Base-by-base conservation (phyloP, 1,140 invertebrate genomes). In the Wasmannia auropunctata region DNA sequence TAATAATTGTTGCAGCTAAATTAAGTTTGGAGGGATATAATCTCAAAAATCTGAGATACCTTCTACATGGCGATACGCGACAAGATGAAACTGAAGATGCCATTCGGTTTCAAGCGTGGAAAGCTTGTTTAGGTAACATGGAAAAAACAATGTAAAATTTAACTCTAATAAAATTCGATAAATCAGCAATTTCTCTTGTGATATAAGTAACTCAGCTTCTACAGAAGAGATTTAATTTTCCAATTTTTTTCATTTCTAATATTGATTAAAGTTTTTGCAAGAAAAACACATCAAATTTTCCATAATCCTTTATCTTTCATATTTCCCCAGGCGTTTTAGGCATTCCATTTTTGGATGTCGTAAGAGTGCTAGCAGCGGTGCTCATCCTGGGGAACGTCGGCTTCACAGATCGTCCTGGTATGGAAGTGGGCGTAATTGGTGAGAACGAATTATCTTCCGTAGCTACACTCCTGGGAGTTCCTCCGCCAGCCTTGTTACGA, bases 261-360 rank as follows among this genome's bases (percentile, higher is more conserved):
- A 22, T 58, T 40, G 19, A 85, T n/a, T 74, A 43, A 22, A 81
- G 16, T 46, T 65, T 37, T 75, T 25, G 22, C 10, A 22, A 65
- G 8, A 43, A 22, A 10, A 34, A 43, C 0, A 43, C 0, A 16
- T 19, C 11, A 8, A 1, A 25, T 67, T 37, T 51, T 28, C 8
- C 11, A 19, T n/a, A 16, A 25, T 62, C 11, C 8, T 69, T 37
- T 16, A 43, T 43, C 1, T 14, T 56, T 10, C 8, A 25, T 22
- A 49, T 69, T 37, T 40, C 54, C 92, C 1, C 86, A 97, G 96
- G 96, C 72, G 97, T 99, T 14, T 95, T 99, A 22, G 98, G 98
- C 16, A 99, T 99, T 88, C 98, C 98, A 5, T 99, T 99, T 93
- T 94, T 98, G 93, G 98, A 99, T 94, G 98, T 99, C 8, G 97